These are phyloP conservation scores for Drosophila subsilvestris DNA, from an alignment of 2,888 invertebrate genomes.

Conservation along the genomic window DNA sequence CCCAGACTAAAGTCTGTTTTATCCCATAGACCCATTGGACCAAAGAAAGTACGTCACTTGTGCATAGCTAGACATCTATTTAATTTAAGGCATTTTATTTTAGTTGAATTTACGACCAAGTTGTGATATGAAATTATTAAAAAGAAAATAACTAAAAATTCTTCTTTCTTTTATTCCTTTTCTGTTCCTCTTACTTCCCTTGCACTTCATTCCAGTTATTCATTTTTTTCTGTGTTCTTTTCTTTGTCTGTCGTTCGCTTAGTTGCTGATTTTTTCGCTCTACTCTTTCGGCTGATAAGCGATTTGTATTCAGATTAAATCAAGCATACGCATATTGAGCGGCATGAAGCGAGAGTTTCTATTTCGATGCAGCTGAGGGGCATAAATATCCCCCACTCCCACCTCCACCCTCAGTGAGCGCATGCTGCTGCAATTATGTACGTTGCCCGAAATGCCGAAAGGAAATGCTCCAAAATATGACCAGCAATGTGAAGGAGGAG, in stretches of 20 bases:
- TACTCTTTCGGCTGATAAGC: slow-evolving; percentile 56
- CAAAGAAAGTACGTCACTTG: background rate
- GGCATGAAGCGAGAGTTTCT: slow-evolving; percentile 3
- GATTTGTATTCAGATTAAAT: slow-evolving; percentile 73
- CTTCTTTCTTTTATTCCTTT: background rate
- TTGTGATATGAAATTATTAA: background rate
- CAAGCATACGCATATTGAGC: slow-evolving; percentile 43
- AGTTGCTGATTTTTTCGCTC: slow-evolving; percentile 5
- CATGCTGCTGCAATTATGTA: slow-evolving; percentile 49
- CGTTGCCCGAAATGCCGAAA: slow-evolving; percentile 22
- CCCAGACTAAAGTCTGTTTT: background rate
- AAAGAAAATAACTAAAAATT: background rate
- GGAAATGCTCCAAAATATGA: slow-evolving; percentile 28
- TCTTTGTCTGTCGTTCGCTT: slow-evolving; percentile 3
- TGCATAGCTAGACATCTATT: too few relatives aligned
- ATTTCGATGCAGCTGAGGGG: slow-evolving; percentile 23
- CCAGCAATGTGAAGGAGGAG: slow-evolving; percentile 16
- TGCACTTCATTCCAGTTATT: background rate
- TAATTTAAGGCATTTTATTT: too few relatives aligned
- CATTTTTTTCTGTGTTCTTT: slow-evolving; percentile 1
- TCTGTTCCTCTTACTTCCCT: background rate
- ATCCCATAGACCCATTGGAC: background rate
- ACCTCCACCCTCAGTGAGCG: slow-evolving; percentile 45
- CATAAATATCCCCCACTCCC: background rate
- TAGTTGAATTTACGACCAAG: too few relatives aligned